These are phyloP conservation scores for Alcedo quadribrachys DNA, from an alignment of 2,797 vertebrate species.

Conservation along the genomic window DNA sequence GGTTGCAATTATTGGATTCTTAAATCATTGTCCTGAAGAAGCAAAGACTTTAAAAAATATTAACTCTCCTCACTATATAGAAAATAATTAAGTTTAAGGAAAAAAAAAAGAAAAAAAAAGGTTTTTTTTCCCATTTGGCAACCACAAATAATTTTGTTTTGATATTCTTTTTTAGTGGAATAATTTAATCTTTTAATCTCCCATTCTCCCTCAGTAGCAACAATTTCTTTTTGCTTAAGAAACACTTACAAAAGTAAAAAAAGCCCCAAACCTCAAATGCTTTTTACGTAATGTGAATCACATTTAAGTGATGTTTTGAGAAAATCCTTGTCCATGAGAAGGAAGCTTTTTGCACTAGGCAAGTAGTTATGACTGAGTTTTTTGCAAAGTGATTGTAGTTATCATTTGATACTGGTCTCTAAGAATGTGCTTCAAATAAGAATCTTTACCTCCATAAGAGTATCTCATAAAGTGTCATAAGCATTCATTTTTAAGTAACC, in stretches of 20 bases:
- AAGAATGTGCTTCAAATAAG: background rate
- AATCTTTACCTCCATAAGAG: background rate
- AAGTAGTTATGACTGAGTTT: background rate
- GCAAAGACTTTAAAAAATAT: constrained; percentile 31
- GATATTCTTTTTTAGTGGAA: background rate
- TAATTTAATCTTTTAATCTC: background rate
- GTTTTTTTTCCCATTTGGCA: background rate
- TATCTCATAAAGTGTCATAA: background rate
- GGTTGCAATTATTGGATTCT: constrained; percentile 20
- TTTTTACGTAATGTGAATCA: constrained; percentile 42
- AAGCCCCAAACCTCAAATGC: background rate
- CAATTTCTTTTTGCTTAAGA: constrained; percentile 1
- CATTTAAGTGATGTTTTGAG: constrained; percentile 44
- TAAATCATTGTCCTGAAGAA: constrained; percentile 54
- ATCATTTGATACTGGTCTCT: background rate
- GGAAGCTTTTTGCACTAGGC: constrained; percentile 52
- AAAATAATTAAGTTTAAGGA: background rate
- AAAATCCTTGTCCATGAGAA: constrained; percentile 23
- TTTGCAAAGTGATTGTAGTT: constrained; percentile 14
- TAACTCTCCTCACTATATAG: background rate
- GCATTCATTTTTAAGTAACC: constrained; percentile 43
- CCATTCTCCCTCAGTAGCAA: background rate
- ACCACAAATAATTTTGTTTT: background rate
- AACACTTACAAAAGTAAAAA: background rate
- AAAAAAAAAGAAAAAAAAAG: no score